Evolutionary conservation across 2,888 invertebrate genomes (phyloP).

Genomic region (Amaurobius ferox): DNA sequence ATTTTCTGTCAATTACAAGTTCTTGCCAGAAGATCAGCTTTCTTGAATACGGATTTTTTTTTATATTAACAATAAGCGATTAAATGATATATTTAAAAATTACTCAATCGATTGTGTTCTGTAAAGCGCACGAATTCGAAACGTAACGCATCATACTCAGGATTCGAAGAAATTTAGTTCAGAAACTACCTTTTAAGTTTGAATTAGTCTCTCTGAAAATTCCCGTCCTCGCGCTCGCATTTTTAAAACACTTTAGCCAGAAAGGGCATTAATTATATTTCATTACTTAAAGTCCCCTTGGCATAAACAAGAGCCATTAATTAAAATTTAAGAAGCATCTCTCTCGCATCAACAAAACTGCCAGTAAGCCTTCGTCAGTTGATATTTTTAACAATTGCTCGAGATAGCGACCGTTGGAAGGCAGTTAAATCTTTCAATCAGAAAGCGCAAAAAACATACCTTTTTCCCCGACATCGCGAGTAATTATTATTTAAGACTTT

Average conservation of each 20-base stretch:
- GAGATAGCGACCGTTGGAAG: neutral
- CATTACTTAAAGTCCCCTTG: neutral
- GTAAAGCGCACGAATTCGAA: no score
- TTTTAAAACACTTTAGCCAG: neutral
- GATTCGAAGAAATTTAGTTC: no score
- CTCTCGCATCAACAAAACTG: neutral
- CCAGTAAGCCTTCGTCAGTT: neutral
- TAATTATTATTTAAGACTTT: constrained; percentile 56
- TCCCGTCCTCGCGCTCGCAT: neutral
- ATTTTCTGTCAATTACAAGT: no score
- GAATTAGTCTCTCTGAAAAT: no score
- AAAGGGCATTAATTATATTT: neutral
- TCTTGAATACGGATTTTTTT: no score
- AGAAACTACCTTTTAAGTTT: no score
- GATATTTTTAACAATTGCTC: neutral
- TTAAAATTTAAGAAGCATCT: neutral
- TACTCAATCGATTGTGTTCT: no score
- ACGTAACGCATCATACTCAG: no score
- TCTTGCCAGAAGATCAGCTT: no score
- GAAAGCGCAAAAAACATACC: neutral
- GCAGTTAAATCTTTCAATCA: neutral
- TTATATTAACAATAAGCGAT: no score
- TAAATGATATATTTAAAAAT: no score
- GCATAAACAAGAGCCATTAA: neutral
- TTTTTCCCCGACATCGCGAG: constrained; percentile 21